phyloP scores from a whole-genome alignment of 2,888 invertebrate genomes.

The Nephrotoma flavescens region DNA sequence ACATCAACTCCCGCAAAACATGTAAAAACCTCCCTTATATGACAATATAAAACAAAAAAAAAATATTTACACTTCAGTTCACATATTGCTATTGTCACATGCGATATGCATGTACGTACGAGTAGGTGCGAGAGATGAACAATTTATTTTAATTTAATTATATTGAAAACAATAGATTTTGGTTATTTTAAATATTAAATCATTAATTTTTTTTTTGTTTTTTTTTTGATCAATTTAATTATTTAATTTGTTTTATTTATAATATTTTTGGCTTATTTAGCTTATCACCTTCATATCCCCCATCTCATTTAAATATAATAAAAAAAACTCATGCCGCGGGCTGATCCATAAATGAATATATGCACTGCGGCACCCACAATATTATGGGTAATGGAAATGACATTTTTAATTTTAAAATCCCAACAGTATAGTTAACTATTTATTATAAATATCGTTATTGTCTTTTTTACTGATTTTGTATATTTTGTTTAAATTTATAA shows the following conservation, averaged over 20 bases:
- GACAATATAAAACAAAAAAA: neutral
- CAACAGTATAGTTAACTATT: neutral
- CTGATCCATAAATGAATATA: neutral
- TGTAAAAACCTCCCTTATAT: neutral
- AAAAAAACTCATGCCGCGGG: neutral
- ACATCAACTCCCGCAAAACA: neutral
- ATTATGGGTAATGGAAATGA: neutral
- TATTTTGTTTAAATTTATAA: neutral
- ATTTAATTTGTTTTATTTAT: neutral
- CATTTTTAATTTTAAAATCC: neutral
- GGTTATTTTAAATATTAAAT: neutral
- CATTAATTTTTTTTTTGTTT: neutral
- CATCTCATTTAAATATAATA: no score
- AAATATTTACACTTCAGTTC: neutral
- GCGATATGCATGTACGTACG: neutral
- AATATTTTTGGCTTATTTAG: neutral
- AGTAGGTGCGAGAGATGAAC: neutral
- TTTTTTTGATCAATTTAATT: neutral
- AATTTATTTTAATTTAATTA: neutral
- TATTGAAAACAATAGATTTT: neutral
- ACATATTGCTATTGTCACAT: neutral
- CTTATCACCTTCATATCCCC: neutral
- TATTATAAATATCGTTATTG: neutral
- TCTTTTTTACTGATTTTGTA: neutral
- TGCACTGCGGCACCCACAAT: neutral